Conservation (phyloP, 1,140 invertebrate genomes). For the Zophobas atratus region DNA sequence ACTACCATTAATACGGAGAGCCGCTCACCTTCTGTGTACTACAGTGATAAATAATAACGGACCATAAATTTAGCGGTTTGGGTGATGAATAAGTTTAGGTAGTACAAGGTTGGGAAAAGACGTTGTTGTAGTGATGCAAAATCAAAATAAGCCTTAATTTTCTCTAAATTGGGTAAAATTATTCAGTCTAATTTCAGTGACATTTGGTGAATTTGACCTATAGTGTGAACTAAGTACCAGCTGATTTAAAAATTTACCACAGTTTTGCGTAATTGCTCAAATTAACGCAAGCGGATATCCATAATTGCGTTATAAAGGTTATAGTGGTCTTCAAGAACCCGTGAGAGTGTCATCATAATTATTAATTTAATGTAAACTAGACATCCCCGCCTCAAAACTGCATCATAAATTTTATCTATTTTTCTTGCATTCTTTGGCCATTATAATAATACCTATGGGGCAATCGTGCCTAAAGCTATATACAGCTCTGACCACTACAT, state of each 20-base stretch:
- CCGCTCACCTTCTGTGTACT: slow-evolving; percentile 10
- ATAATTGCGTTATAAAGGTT: slow-evolving; percentile 4
- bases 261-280: slow-evolving; percentile 13
- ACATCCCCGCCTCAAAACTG: slow-evolving; percentile 5
- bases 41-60: slow-evolving; percentile 6
- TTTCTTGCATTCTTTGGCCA: slow-evolving; percentile 8
- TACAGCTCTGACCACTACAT: slow-evolving; percentile 29
- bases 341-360: slow-evolving; percentile 21
- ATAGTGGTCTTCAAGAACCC: neutral
- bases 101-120: neutral
- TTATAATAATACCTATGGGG: slow-evolving; percentile 12
- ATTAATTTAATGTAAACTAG: neutral
- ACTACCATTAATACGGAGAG: slow-evolving; percentile 3
- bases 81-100: neutral
- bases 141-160: too few relatives aligned
- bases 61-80: neutral
- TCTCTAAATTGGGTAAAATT: too few relatives aligned
- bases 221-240: neutral
- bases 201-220: slow-evolving; percentile 4
- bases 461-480: neutral
- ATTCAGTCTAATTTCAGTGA: neutral
- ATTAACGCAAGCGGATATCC: neutral
- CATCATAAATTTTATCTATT: slow-evolving; percentile 11
- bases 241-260: neutral
- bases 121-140: too few relatives aligned